Base-by-base conservation (phyloP, 2,888 invertebrate species). In the Apamea crenata region DNA sequence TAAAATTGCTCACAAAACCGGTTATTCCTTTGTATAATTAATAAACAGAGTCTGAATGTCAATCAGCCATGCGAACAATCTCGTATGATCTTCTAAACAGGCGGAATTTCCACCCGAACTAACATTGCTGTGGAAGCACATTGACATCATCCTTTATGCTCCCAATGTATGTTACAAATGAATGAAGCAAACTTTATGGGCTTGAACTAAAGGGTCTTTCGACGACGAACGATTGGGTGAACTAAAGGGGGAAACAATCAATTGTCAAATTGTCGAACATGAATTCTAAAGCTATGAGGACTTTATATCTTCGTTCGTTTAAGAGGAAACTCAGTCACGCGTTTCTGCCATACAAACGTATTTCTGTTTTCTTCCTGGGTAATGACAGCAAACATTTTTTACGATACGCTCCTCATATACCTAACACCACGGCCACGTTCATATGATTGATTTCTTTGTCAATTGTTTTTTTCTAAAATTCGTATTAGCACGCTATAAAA, bases 81-180 rank as follows among this genome's bases (percentile, higher is more conserved):
- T 78, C 61, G 68, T 73, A 82, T 79, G 74, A 85, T 78, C 84
- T 76, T 74, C 71, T 53, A 70, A 79, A 77, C 73, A 74, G 67
- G 65, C 53, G 16, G 61, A 81, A 81, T 81, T 85, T 85, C 81
- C 87, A 36, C 75, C 67, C 77, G 71, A 81, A 61, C 75, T 76
- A 78, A 87, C 77, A 85, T 72, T 59, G 74, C 66, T 69, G 73
- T 73, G 53, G 18, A 73, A 75, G 70, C 75, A 74, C 61, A 77
- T 77, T 76, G 78, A 70, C 78, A 81, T 81, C 32, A 78, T 77
- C 82, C 79, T 78, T 78, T 83, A 88, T 69, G 73, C 73, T 65
- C 67, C 61, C 74, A 74, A 80, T 81, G 77, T 79, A 77, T 82
- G 78, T 80, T 66, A 78, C 80, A 85, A 88, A 87, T 84, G 82